A percentile compares a stretch with the other conserved stretches of the same genome.
phyloP scores from a whole-genome alignment of 2,113 vertebrate species.

The Odobenus rosmarus region DNA sequence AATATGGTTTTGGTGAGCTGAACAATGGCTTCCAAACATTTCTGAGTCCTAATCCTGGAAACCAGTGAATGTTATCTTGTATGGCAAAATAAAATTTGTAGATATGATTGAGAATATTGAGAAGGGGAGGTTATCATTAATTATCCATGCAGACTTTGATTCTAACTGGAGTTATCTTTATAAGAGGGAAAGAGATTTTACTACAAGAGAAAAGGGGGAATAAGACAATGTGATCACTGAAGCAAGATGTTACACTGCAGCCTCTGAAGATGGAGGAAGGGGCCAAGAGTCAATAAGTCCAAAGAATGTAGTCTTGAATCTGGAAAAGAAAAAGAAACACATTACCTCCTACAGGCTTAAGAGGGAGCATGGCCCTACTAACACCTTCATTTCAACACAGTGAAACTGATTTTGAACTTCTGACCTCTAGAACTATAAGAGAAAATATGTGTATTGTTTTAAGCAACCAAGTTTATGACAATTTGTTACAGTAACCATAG shows the following conservation, averaged over 20 bases:
- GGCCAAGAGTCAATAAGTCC: not conserved
- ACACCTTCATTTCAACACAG: not conserved
- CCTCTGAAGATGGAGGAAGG: not conserved
- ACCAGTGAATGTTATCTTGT: not conserved
- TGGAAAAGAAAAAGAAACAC: not conserved
- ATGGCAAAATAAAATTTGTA: not conserved
- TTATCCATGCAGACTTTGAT: not conserved
- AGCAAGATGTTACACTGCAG: not conserved
- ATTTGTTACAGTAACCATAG: not conserved
- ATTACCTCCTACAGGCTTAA: not conserved
- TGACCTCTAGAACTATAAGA: not conserved
- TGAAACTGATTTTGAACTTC: not conserved
- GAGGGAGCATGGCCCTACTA: not conserved
- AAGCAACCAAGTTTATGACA: not conserved
- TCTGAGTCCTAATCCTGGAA: not conserved
- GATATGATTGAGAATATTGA: not conserved
- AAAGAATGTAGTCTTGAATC: not conserved
- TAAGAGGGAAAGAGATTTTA: not conserved
- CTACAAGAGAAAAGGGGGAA: not conserved
- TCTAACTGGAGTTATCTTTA: not conserved
- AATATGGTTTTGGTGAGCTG: not conserved
- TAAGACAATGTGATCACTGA: not conserved
- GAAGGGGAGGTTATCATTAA: not conserved
- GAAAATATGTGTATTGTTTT: not conserved
- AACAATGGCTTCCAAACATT: not conserved